These are phyloP conservation scores for Crambe crambe DNA, from an alignment of 37 sponge, comb jelly and placozoan genomes.

Conservation along the genomic window DNA sequence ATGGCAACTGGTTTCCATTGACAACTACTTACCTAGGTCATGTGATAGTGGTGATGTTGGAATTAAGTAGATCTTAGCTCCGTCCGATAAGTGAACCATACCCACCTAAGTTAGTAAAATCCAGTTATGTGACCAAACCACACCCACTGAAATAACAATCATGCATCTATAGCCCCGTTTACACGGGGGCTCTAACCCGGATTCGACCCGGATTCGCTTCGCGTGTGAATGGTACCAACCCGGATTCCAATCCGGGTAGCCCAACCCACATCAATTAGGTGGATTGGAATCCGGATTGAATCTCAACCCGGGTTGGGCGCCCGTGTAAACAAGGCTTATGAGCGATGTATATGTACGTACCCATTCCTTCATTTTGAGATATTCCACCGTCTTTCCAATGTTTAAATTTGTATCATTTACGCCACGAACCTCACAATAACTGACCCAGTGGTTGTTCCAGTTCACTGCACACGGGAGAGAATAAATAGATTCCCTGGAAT, in stretches of 20 bases:
- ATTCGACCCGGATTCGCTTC: too few relatives aligned
- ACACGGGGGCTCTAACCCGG: too few relatives aligned
- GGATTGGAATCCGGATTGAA: too few relatives aligned
- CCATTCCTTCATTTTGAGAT: constrained; percentile 30
- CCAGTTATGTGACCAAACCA: neutral
- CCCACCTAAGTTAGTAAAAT: constrained; percentile 62
- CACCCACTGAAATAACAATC: neutral
- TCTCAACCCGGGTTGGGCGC: too few relatives aligned
- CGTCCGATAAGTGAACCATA: constrained; percentile 35
- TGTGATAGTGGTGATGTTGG: constrained; percentile 53
- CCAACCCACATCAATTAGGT: too few relatives aligned
- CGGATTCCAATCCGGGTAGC: too few relatives aligned
- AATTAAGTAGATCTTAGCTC: constrained; percentile 43
- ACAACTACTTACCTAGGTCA: constrained; percentile 47
- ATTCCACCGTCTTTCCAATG: constrained; percentile 53
- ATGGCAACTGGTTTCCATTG: neutral
- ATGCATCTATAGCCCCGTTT: neutral
- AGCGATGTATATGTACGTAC: constrained; percentile 14
- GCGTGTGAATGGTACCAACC: too few relatives aligned
- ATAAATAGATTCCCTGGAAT: too few relatives aligned
- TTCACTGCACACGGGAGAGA: neutral
- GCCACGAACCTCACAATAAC: constrained; percentile 51
- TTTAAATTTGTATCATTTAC: constrained; percentile 21
- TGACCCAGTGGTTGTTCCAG: neutral
- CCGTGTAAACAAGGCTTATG: too few relatives aligned